Conservation (phyloP, 2,888 invertebrate species). For the Parapristionchus giblindavisi region DNA sequence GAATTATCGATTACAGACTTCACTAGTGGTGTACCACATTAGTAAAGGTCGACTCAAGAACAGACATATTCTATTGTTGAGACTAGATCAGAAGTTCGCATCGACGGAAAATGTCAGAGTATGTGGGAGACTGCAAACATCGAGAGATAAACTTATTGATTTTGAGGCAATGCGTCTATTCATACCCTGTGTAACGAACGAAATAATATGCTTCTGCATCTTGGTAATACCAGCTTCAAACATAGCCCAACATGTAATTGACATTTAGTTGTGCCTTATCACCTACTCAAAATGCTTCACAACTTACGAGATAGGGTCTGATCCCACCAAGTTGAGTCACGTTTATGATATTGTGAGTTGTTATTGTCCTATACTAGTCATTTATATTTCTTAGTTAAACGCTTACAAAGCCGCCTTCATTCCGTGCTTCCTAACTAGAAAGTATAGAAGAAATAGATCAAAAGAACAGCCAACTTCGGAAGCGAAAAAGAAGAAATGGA, state of each 20-base stretch:
- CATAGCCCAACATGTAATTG: background rate
- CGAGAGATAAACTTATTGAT: no score
- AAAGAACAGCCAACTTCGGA: background rate
- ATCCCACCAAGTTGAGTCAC: slow-evolving; percentile 22
- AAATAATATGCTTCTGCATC: slow-evolving; percentile 2
- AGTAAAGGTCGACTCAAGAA: background rate
- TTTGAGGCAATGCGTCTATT: slow-evolving; percentile 25
- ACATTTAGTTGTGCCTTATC: background rate
- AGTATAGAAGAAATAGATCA: background rate
- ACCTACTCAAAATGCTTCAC: slow-evolving; percentile 1
- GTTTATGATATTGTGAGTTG: slow-evolving; percentile 9
- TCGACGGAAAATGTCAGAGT: slow-evolving; percentile 26
- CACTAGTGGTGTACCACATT: background rate
- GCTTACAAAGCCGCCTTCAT: slow-evolving; percentile 5
- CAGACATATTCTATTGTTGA: slow-evolving; percentile 6
- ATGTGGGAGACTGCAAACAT: no score
- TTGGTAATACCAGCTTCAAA: slow-evolving; percentile 8
- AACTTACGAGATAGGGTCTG: background rate
- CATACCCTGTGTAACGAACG: slow-evolving; percentile 28
- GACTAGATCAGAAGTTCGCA: slow-evolving; percentile 29
- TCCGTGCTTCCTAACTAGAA: background rate
- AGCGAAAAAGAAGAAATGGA: background rate
- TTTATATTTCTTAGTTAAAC: background rate
- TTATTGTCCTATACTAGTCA: no score
- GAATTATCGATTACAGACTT: background rate